Percentiles rank a stretch among this genome's conserved stretches.
Conservation (phyloP, 2,797 vertebrate genomes). For the Etheostoma nigrum region DNA sequence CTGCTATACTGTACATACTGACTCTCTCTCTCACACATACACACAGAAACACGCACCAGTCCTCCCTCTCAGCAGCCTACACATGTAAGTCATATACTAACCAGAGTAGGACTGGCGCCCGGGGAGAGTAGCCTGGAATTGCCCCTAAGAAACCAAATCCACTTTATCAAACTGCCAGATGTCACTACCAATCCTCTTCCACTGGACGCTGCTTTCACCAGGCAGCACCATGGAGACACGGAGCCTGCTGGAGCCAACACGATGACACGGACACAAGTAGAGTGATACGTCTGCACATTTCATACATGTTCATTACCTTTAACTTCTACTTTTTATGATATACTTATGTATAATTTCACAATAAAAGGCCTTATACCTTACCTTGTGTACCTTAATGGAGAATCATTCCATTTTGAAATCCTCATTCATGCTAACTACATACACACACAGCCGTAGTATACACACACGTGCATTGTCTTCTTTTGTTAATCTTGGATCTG, state of each 20-base stretch:
- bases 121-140: constrained; percentile 87
- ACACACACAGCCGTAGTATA: background rate
- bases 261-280: constrained; percentile 40
- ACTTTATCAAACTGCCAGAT: constrained; percentile 95
- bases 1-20: background rate
- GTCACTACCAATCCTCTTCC: constrained; percentile 85
- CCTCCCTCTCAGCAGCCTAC: constrained; percentile 75
- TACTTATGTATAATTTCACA: background rate
- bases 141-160: constrained; percentile 93
- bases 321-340: constrained; percentile 9
- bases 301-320: constrained; percentile 18
- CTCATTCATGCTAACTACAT: background rate
- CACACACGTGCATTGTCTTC: background rate
- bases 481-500: background rate
- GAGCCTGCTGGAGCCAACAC: constrained; percentile 44
- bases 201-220: constrained; percentile 70
- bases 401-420: constrained; percentile 3
- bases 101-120: constrained; percentile 90
- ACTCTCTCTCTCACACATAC: constrained; percentile 27
- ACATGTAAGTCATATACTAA: constrained; percentile 94
- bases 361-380: background rate
- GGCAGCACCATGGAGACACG: constrained; percentile 63
- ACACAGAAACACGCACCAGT: constrained; percentile 37
- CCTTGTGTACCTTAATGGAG: background rate
- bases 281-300: constrained; percentile 25